Conservation (phyloP, 2,113 vertebrate species). For the Apodemus speciosus region DNA sequence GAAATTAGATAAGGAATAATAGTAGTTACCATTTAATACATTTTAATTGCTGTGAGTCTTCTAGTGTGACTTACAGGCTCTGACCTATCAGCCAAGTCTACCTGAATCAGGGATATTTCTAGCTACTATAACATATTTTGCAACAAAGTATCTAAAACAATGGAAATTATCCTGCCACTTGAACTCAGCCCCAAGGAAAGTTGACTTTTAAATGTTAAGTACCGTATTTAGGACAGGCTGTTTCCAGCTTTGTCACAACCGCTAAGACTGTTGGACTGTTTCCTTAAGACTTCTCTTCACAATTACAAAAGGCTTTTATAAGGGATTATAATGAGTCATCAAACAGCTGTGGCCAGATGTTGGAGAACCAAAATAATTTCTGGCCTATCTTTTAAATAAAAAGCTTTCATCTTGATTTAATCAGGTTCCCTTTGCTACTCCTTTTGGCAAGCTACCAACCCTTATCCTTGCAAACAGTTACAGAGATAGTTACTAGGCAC, state of each 20-base stretch:
- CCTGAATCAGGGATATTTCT: background rate
- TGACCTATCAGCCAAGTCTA: background rate
- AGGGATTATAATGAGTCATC: background rate
- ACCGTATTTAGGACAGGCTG: background rate
- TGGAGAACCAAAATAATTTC: too few species aligned
- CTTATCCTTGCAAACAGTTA: background rate
- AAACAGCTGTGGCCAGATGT: background rate
- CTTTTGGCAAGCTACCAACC: background rate
- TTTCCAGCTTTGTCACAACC: background rate
- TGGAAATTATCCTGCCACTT: background rate
- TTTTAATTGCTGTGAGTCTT: background rate
- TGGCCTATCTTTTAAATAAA: background rate
- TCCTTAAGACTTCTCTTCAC: background rate
- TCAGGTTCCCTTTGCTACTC: background rate
- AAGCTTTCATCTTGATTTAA: background rate
- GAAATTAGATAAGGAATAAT: constrained; percentile 23
- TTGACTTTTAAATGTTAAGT: background rate
- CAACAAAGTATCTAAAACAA: background rate
- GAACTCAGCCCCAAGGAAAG: background rate
- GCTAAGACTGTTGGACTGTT: background rate
- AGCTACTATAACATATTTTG: constrained; percentile 8
- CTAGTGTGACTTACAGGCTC: background rate
- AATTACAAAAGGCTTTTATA: background rate
- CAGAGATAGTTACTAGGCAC: background rate
- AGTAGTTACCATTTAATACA: background rate